Percentiles rank a stretch among this genome's conserved stretches.
These are phyloP conservation scores for Mesoclemmys tuberculata DNA, from an alignment of 2,113 vertebrate genomes.

Conservation along the genomic window DNA sequence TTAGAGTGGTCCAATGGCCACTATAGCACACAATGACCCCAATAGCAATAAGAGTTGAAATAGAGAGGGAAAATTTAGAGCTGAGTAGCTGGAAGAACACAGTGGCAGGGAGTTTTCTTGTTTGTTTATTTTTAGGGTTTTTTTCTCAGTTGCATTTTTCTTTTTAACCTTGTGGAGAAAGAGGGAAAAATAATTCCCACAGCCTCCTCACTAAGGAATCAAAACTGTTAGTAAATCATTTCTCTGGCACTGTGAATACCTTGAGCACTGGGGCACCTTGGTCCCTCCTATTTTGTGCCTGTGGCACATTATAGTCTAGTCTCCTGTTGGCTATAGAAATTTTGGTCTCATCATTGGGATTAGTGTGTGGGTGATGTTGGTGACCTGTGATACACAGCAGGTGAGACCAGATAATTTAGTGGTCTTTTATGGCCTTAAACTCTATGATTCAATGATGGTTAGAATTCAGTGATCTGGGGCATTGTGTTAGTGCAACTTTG, in stretches of 20 bases:
- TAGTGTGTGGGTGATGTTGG: neutral
- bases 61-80: neutral
- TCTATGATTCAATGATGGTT: neutral
- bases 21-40: too few relatives aligned
- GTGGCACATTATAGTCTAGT: too few relatives aligned
- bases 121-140: neutral
- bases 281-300: neutral
- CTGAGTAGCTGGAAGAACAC: neutral
- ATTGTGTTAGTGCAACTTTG: neutral
- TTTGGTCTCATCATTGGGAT: neutral
- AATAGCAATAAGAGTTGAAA: neutral
- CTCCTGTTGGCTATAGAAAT: neutral
- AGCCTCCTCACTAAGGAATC: neutral
- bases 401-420: neutral
- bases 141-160: neutral
- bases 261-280: neutral
- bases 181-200: neutral
- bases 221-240: neutral
- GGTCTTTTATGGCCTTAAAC: neutral
- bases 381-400: neutral
- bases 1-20: neutral
- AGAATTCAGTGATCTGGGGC: neutral
- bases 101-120: neutral
- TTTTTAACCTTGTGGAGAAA: neutral
- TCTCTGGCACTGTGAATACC: neutral